phyloP scores from a whole-genome alignment of 1,140 invertebrate genomes.

The Tetramorium alpestre region DNA sequence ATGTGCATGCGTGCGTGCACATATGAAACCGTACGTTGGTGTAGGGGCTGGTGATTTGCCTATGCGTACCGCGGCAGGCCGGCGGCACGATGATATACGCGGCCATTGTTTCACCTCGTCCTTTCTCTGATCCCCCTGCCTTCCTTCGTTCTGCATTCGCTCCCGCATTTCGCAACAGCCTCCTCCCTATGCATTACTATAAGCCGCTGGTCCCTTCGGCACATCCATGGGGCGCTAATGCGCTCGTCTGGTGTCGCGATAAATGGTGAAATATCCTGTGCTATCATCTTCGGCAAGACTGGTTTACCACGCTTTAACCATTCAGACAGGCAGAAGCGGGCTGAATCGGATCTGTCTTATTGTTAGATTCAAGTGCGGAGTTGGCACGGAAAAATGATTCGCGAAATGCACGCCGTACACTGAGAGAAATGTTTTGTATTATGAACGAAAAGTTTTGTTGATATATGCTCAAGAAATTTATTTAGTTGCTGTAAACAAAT shows the following conservation, averaged over 20 bases:
- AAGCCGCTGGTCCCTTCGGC: conserved; percentile 50
- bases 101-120: conserved; percentile 82
- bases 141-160: neutral
- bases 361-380: neutral
- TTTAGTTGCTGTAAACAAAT: no score
- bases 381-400: conserved; percentile 11
- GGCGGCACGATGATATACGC: conserved; percentile 85
- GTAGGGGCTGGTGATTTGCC: conserved; percentile 81
- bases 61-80: conserved; percentile 82
- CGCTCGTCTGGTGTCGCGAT: conserved; percentile 65
- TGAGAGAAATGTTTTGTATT: no score
- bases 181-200: neutral
- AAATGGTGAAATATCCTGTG: conserved; percentile 65
- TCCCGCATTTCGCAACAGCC: conserved; percentile 39
- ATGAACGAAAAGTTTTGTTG: no score
- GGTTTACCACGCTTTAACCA: conserved; percentile 55
- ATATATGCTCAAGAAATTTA: no score
- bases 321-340: conserved; percentile 5
- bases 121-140: conserved; percentile 70
- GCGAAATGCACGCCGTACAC: neutral
- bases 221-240: conserved; percentile 68
- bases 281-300: conserved; percentile 38
- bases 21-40: conserved; percentile 70
- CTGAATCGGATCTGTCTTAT: neutral
- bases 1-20: conserved; percentile 46